A percentile compares a stretch with the other conserved stretches of the same genome.
Evolutionary conservation across 2,113 vertebrate genomes (phyloP).

Genomic region (Camelus bactrianus): DNA sequence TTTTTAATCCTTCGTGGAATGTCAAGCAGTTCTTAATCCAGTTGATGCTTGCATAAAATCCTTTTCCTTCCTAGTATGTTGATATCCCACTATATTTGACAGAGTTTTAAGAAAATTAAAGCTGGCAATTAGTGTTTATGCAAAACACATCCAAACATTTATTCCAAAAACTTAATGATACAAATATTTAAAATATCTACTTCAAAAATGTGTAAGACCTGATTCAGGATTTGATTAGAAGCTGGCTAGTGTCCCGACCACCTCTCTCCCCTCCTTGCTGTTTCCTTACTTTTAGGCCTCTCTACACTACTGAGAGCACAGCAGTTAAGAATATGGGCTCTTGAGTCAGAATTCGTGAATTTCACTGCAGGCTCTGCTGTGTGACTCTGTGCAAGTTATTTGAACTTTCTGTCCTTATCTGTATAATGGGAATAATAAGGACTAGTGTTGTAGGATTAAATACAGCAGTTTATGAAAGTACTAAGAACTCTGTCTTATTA

Average conservation of each 20-base stretch:
- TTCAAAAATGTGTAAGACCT: background rate
- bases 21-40: background rate
- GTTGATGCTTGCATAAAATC: background rate
- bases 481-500: background rate
- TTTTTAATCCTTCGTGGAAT: background rate
- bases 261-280: too few species aligned
- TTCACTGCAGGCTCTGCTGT: background rate
- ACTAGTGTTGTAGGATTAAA: background rate
- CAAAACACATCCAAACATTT: background rate
- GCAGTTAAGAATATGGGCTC: background rate
- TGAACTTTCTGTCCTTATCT: constrained; percentile 2
- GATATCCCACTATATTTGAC: background rate
- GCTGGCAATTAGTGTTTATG: background rate
- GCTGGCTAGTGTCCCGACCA: background rate
- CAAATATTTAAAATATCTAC: background rate
- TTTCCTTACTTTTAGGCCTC: background rate
- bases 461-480: background rate
- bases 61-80: background rate
- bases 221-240: background rate
- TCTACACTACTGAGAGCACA: background rate
- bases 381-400: background rate
- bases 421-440: background rate
- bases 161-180: background rate
- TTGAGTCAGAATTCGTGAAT: background rate
- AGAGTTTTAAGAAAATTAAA: background rate